A percentile compares a stretch with the other conserved stretches of the same genome.
phyloP scores from a whole-genome alignment of 2,797 vertebrate species.

The Bradypodion ventrale region DNA sequence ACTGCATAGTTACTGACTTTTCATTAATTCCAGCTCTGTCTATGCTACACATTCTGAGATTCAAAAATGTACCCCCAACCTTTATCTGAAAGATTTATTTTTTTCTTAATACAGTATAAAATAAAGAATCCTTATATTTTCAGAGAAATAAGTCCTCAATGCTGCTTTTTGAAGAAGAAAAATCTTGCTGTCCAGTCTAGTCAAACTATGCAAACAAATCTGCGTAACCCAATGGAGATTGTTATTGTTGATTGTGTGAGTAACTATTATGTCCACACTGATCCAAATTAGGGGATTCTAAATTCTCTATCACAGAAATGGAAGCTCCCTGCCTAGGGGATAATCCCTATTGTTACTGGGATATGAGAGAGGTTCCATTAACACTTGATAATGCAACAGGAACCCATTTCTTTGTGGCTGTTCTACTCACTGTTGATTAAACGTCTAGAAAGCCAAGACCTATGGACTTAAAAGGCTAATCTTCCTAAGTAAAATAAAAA shows the following conservation, averaged over 20 bases:
- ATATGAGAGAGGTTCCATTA: neutral
- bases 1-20: neutral
- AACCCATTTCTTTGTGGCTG: conserved; percentile 34
- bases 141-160: conserved; percentile 8
- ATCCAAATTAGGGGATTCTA: conserved; percentile 32
- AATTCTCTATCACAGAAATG: conserved; percentile 19
- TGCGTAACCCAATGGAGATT: conserved; percentile 17
- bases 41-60: neutral
- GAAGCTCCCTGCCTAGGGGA: conserved; percentile 5
- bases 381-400: conserved; percentile 19
- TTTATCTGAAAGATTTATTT: conserved; percentile 9
- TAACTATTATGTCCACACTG: conserved; percentile 2
- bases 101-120: neutral
- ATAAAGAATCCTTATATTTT: neutral
- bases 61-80: neutral
- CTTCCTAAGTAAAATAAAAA: conserved; percentile 42
- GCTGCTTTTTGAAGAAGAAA: neutral
- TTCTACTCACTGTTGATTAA: conserved; percentile 44
- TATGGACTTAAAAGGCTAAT: conserved; percentile 37
- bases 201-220: conserved; percentile 11
- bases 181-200: conserved; percentile 11
- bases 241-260: conserved; percentile 26
- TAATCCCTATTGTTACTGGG: conserved; percentile 27
- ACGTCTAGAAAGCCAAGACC: conserved; percentile 34
- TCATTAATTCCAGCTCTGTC: neutral